Conservation (phyloP, 1,140 invertebrate genomes). For the Leptopilina clavipes region DNA sequence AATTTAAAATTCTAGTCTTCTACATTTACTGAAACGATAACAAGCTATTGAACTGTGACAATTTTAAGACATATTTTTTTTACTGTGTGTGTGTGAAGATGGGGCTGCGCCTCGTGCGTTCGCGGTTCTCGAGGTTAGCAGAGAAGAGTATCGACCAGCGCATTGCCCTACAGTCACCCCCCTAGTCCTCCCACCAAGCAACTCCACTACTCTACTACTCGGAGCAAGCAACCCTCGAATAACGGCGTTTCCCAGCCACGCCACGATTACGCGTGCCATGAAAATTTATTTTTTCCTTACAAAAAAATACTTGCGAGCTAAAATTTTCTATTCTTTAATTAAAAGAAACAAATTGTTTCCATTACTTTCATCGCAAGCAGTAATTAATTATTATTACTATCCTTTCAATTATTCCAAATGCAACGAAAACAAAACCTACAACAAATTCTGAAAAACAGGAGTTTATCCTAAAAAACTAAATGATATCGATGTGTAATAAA, state of each 20-base stretch:
- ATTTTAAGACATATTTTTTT: neutral
- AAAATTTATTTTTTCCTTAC: neutral
- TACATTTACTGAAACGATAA: neutral
- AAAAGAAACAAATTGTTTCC: too few species aligned
- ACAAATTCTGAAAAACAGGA: too few species aligned
- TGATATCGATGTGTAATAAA: too few species aligned
- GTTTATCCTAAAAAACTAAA: too few species aligned
- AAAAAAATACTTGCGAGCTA: neutral
- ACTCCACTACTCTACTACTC: neutral
- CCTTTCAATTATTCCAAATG: too few species aligned
- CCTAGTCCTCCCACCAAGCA: neutral
- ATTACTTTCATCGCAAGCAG: too few species aligned
- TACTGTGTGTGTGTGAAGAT: neutral
- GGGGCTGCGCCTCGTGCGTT: constrained; percentile 18
- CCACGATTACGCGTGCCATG: constrained; percentile 22
- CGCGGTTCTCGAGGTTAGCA: constrained; percentile 23
- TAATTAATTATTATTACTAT: too few species aligned
- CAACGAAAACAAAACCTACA: too few species aligned
- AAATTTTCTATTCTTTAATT: neutral
- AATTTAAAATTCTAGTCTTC: too few species aligned
- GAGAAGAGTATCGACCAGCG: constrained; percentile 23
- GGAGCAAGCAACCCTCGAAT: constrained; percentile 14
- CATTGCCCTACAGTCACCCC: constrained; percentile 5
- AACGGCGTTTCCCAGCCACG: constrained; percentile 24
- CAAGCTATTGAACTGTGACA: neutral